Conservation (phyloP, 2,797 vertebrate species). For the Danio albolineatus region DNA sequence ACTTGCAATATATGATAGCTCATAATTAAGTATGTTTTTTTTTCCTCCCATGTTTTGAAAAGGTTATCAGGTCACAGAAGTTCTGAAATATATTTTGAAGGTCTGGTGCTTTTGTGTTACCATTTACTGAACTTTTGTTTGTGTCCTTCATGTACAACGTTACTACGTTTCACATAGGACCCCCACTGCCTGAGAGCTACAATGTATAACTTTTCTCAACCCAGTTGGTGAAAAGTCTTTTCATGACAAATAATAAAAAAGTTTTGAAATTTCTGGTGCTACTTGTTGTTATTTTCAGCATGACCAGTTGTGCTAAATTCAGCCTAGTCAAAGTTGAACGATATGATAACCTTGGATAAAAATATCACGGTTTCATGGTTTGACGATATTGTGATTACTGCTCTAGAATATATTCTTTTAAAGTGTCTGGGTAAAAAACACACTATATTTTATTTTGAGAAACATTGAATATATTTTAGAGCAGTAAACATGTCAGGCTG, state of each 20-base stretch:
- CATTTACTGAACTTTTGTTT: background rate
- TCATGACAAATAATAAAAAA: slow-evolving; percentile 23
- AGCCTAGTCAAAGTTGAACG: background rate
- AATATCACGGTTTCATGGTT: too few relatives aligned
- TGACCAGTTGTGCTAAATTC: background rate
- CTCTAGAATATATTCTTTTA: too few relatives aligned
- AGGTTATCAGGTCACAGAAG: background rate
- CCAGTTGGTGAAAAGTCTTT: slow-evolving; percentile 14
- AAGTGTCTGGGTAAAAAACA: too few relatives aligned
- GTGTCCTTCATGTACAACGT: slow-evolving; percentile 4
- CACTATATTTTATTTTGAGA: too few relatives aligned
- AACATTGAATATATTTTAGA: too few relatives aligned
- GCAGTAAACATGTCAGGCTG: too few relatives aligned
- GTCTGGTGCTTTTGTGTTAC: slow-evolving; percentile 18
- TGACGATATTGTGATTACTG: too few relatives aligned
- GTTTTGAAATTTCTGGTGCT: slow-evolving; percentile 21
- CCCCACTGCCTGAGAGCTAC: background rate
- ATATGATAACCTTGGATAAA: too few relatives aligned
- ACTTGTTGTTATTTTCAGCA: background rate
- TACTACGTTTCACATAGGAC: background rate
- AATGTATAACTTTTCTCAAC: slow-evolving; percentile 17
- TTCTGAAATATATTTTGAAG: slow-evolving; percentile 2
- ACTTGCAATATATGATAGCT: background rate
- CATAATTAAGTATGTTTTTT: background rate
- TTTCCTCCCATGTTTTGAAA: background rate